Evolutionary conservation across 2,888 invertebrate species (phyloP).

Genomic region (Tetranychus truncatus): DNA sequence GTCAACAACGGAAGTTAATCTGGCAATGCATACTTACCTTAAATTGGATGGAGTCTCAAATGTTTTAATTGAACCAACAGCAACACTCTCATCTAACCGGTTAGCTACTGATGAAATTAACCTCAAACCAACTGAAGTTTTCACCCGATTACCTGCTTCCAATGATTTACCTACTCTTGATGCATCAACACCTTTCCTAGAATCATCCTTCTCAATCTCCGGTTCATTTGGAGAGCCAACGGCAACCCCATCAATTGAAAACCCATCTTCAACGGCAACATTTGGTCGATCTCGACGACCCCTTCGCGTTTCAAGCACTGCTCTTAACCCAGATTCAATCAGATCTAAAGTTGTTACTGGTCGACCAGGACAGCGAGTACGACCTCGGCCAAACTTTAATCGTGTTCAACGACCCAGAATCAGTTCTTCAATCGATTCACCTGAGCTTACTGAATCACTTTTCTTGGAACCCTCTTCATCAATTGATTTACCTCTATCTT

Average conservation of each 20-base stretch:
- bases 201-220: background rate
- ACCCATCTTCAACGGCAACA: background rate
- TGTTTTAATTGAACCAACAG: constrained; percentile 18
- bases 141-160: background rate
- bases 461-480: constrained; percentile 5
- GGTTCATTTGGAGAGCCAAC: background rate
- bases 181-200: background rate
- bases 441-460: background rate
- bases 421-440: background rate
- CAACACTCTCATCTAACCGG: constrained; percentile 2
- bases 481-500: background rate
- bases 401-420: background rate
- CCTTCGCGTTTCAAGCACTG: constrained; percentile 15
- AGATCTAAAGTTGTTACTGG: constrained; percentile 19
- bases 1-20: constrained; percentile 27
- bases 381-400: constrained; percentile 20
- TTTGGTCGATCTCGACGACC: constrained; percentile 11
- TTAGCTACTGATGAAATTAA: background rate
- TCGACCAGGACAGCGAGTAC: constrained; percentile 24
- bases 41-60: constrained; percentile 25
- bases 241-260: background rate
- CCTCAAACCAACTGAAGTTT: background rate
- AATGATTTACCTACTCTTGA: background rate
- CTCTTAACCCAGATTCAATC: constrained; percentile 14
- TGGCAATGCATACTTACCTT: constrained; percentile 25